These are phyloP conservation scores for Dendrolimus kikuchii DNA, from an alignment of 1,140 invertebrate species.

Conservation along the genomic window DNA sequence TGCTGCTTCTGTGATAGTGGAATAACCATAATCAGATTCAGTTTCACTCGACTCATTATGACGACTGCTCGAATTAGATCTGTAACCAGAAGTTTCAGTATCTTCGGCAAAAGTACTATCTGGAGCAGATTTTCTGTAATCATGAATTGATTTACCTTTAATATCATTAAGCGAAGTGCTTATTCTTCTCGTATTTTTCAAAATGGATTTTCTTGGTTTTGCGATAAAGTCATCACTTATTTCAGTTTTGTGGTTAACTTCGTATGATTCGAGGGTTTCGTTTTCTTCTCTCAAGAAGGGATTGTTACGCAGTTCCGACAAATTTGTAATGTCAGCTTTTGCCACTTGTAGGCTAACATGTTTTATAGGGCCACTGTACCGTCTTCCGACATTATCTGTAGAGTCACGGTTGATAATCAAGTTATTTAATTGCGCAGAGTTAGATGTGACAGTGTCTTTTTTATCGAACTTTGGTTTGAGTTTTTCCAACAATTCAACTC, in stretches of 20 bases:
- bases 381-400: constrained; percentile 16
- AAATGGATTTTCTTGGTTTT: constrained; percentile 53
- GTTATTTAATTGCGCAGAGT: constrained; percentile 7
- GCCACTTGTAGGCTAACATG: constrained; percentile 24
- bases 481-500: constrained; percentile 33
- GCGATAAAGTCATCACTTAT: constrained; percentile 14
- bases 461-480: constrained; percentile 28
- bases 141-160: constrained; percentile 17
- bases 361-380: constrained; percentile 35
- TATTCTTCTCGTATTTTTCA: constrained; percentile 41
- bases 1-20: constrained; percentile 63
- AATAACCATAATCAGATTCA: constrained; percentile 74
- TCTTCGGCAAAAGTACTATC: constrained; percentile 59
- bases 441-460: constrained; percentile 5
- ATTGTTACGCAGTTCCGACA: constrained; percentile 20
- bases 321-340: constrained; percentile 30
- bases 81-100: constrained; percentile 75
- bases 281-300: constrained; percentile 19
- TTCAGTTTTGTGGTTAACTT: constrained; percentile 8
- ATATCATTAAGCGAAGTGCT: constrained; percentile 35
- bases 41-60: constrained; percentile 67
- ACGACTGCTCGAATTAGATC: constrained; percentile 63
- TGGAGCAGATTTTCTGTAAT: constrained; percentile 14
- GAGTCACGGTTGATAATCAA: constrained; percentile 6
- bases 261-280: constrained; percentile 10